Percentiles rank a stretch among this genome's conserved stretches.
phyloP scores from a whole-genome alignment of 2,797 vertebrate genomes.

The Uromys caudimaculatus region DNA sequence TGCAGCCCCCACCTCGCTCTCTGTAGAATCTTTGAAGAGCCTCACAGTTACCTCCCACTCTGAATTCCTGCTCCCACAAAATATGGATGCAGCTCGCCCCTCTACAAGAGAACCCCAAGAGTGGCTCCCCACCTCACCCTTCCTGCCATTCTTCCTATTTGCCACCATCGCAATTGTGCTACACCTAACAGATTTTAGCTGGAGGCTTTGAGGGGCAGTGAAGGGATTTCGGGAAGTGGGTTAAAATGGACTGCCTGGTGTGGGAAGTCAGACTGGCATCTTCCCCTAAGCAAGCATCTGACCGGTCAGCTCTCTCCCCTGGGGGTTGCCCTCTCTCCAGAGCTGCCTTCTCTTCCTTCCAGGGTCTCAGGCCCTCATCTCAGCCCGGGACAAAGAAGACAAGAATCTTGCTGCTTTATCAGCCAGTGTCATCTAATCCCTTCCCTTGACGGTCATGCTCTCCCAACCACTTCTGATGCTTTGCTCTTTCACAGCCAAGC shows the following conservation, averaged over 20 bases:
- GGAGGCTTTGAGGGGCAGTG: background rate
- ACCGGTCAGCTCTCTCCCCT: background rate
- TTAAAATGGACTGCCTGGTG: background rate
- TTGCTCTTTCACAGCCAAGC: background rate
- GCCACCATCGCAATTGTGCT: background rate
- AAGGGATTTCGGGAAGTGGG: background rate
- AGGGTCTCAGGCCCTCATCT: background rate
- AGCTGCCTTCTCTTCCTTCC: background rate
- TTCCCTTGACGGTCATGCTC: background rate
- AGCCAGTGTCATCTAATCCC: background rate
- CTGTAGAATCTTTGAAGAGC: background rate
- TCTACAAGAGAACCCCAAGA: background rate
- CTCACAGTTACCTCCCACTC: background rate
- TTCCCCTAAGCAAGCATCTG: background rate
- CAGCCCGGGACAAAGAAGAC: background rate
- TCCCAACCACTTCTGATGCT: background rate
- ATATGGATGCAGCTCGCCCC: background rate
- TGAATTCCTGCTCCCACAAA: background rate
- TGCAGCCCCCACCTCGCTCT: background rate
- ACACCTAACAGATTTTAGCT: background rate
- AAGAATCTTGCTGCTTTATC: background rate
- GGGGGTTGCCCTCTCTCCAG: background rate
- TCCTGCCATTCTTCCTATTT: background rate
- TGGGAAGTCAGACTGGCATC: background rate
- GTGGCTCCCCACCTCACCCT: background rate